Conservation (phyloP, 2,888 invertebrate genomes). For the Lymantria dispar region DNA sequence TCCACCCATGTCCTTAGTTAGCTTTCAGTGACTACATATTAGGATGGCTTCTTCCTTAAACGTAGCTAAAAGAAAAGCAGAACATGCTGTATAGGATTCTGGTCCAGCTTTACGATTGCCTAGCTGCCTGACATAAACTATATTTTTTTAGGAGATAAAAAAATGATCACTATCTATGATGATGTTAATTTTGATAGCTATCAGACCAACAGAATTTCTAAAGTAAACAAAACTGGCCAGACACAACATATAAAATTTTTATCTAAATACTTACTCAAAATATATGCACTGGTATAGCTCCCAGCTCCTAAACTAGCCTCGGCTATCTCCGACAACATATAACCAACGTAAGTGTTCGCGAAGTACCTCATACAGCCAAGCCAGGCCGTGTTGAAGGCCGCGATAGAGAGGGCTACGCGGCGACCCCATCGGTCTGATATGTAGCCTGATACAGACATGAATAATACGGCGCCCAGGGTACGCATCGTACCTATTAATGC, state of each 20-base stretch:
- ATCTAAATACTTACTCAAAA: conserved; percentile 79
- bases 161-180: no score
- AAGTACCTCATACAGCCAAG: conserved; percentile 87
- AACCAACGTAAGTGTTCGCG: conserved; percentile 86
- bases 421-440: conserved; percentile 89
- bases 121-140: no score
- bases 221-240: background rate
- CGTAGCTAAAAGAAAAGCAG: no score
- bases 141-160: no score
- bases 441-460: conserved; percentile 86
- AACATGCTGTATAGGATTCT: no score
- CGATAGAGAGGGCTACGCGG: conserved; percentile 82
- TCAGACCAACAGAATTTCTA: no score
- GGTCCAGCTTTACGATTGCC: no score
- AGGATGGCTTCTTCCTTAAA: no score
- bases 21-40: no score
- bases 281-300: conserved; percentile 87
- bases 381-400: conserved; percentile 84
- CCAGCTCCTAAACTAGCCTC: conserved; percentile 87
- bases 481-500: conserved; percentile 88
- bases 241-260: background rate
- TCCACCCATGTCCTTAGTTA: no score
- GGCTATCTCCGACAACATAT: conserved; percentile 86
- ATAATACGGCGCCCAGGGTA: conserved; percentile 87
- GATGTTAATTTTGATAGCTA: no score